Percentiles rank a stretch among this genome's conserved stretches.
Evolutionary conservation across 2,888 invertebrate species (phyloP).

Genomic region (Eutolmus rufibarbis): DNA sequence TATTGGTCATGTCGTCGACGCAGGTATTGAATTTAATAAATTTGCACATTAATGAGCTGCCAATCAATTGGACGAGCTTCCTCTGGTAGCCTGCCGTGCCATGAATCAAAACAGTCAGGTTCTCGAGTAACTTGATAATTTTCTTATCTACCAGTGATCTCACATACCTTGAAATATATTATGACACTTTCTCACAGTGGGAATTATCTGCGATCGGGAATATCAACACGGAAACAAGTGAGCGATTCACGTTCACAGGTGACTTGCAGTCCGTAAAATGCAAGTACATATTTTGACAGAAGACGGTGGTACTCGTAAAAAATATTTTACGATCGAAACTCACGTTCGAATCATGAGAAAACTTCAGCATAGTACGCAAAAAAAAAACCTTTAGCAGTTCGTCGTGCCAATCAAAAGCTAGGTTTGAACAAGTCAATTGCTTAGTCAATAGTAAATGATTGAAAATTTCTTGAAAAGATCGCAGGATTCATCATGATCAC

Average conservation of each 20-base stretch:
- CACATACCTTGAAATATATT: background rate
- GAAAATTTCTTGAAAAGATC: background rate
- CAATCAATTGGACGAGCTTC: slow-evolving; percentile 37
- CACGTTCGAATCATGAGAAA: background rate
- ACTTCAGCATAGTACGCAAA: background rate
- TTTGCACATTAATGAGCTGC: slow-evolving; percentile 44
- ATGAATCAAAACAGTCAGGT: background rate
- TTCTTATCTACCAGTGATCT: background rate
- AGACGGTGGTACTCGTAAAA: background rate
- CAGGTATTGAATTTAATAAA: background rate
- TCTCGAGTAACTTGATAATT: background rate
- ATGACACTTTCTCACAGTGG: background rate
- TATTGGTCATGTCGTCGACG: background rate
- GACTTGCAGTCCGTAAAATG: background rate
- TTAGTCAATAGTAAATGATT: background rate
- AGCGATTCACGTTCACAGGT: background rate
- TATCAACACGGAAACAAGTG: background rate
- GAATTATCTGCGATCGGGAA: background rate
- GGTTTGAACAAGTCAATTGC: background rate
- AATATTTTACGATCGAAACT: background rate
- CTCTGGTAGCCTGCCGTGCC: background rate
- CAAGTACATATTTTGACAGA: background rate
- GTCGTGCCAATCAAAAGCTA: background rate
- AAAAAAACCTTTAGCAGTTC: background rate
- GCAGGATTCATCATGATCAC: background rate